Percentiles rank a stretch among this genome's conserved stretches.
Conservation (phyloP, 2,797 vertebrate species). For the Anisognathus igniventris region DNA sequence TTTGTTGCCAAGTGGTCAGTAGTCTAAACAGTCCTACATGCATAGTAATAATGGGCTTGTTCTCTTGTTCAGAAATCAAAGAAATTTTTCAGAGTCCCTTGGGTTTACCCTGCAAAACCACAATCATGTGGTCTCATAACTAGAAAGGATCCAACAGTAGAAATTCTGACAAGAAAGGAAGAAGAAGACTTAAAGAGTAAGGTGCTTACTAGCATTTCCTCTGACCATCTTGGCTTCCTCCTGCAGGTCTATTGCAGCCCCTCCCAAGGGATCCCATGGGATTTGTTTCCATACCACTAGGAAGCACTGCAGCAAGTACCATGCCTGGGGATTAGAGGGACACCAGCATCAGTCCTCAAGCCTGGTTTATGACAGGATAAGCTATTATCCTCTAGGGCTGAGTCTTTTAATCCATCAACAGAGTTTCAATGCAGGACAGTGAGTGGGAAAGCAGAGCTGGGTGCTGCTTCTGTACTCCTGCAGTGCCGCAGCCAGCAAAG, state of each 20-base stretch:
- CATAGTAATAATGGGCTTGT: not conserved
- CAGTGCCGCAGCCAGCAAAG: not conserved
- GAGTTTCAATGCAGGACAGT: rapidly evolving
- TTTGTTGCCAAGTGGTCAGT: not conserved
- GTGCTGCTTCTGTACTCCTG: not conserved
- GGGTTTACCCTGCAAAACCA: not conserved
- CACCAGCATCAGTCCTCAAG: not conserved
- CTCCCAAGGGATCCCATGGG: not conserved
- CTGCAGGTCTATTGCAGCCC: not conserved
- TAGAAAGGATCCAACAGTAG: not conserved
- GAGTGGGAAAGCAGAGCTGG: not conserved
- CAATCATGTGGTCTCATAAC: not conserved
- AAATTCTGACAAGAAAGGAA: not conserved
- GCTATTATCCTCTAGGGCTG: not conserved
- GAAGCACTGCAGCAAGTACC: not conserved
- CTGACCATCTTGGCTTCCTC: not conserved
- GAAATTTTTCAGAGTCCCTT: not conserved
- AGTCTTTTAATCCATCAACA: not conserved
- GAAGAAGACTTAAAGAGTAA: not conserved
- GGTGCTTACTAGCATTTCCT: not conserved
- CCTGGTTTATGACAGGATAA: not conserved
- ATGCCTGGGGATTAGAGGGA: not conserved
- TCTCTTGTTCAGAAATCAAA: not conserved
- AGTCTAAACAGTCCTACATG: not conserved
- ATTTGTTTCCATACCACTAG: not conserved